These are phyloP conservation scores for Branchinecta sandiegonensis DNA, from an alignment of 2,888 invertebrate genomes.

Conservation along the genomic window DNA sequence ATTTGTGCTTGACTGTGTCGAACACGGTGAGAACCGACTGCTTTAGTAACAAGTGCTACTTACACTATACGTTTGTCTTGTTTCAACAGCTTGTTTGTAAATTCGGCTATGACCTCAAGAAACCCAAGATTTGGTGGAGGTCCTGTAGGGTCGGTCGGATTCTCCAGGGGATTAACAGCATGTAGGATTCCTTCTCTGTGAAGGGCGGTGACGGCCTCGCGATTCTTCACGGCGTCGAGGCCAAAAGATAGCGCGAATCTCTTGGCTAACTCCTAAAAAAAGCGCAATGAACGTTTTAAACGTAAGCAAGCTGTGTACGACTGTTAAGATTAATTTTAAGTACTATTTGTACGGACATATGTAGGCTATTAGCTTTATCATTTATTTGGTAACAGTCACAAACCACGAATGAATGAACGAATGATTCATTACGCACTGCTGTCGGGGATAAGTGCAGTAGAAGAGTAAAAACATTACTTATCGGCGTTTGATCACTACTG, in stretches of 20 bases:
- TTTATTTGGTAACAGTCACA: no score
- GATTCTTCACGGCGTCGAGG: conserved; percentile 86
- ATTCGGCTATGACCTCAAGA: conserved; percentile 88
- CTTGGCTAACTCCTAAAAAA: conserved; percentile 71
- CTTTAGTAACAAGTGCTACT: conserved; percentile 30
- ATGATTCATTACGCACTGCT: no score
- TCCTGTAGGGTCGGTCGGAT: conserved; percentile 50
- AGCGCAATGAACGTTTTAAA: conserved; percentile 23
- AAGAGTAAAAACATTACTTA: no score
- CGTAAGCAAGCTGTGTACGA: no score
- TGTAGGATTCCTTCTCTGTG: conserved; percentile 88
- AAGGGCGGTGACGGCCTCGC: conserved; percentile 85
- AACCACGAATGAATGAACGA: no score
- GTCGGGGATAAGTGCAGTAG: no score
- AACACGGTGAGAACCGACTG: no score
- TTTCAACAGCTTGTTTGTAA: conserved; percentile 84
- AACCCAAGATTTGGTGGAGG: conserved; percentile 79
- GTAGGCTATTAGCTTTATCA: no score
- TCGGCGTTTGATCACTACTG: no score
- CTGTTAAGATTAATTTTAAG: no score
- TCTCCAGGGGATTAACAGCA: conserved; percentile 55
- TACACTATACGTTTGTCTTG: conserved; percentile 88
- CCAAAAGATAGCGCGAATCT: conserved; percentile 94
- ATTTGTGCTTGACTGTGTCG: no score
- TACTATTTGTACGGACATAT: no score